Conservation (phyloP, 2,113 vertebrate genomes). For the Pholis gunnellus region DNA sequence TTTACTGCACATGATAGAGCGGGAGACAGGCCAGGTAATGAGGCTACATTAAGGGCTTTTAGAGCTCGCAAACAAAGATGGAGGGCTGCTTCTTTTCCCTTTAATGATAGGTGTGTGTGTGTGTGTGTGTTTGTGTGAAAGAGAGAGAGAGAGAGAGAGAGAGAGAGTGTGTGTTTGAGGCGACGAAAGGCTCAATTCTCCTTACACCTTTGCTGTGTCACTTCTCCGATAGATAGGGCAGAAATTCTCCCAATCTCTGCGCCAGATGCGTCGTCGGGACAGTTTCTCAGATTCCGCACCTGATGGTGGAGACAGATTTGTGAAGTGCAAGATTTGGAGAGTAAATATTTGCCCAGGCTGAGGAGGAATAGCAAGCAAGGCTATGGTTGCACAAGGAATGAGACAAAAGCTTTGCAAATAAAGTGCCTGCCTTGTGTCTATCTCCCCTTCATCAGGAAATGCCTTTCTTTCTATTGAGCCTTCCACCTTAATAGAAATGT, state of each 20-base stretch:
- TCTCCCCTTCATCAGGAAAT: slow-evolving; percentile 55
- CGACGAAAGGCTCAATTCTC: slow-evolving; percentile 57
- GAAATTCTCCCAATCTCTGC: slow-evolving; percentile 47
- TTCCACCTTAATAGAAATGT: slow-evolving; percentile 52
- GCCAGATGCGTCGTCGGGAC: slow-evolving; percentile 69
- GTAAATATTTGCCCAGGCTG: slow-evolving; percentile 81
- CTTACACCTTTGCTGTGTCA: slow-evolving; percentile 71
- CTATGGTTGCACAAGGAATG: slow-evolving; percentile 62
- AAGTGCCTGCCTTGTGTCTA: slow-evolving; percentile 57
- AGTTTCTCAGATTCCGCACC: slow-evolving; percentile 63
- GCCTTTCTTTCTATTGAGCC: slow-evolving; percentile 34
- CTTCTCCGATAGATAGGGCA: slow-evolving; percentile 54
- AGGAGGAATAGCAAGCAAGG: slow-evolving; percentile 73
- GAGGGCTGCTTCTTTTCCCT: slow-evolving; percentile 76
- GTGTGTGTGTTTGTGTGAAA: slow-evolving; percentile 37
- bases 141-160: slow-evolving; percentile 18
- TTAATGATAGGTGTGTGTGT: slow-evolving; percentile 75
- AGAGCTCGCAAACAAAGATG: slow-evolving; percentile 82
- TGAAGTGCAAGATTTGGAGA: slow-evolving; percentile 67
- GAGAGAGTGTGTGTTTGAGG: slow-evolving; percentile 34
- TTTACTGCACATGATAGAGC: slow-evolving; percentile 83
- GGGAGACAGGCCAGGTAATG: slow-evolving; percentile 83
- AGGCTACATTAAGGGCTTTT: slow-evolving; percentile 84
- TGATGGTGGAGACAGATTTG: slow-evolving; percentile 73
- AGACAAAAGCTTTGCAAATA: slow-evolving; percentile 76